Conservation (phyloP, 2,113 vertebrate genomes). For the Neopipo cinnamomea region DNA sequence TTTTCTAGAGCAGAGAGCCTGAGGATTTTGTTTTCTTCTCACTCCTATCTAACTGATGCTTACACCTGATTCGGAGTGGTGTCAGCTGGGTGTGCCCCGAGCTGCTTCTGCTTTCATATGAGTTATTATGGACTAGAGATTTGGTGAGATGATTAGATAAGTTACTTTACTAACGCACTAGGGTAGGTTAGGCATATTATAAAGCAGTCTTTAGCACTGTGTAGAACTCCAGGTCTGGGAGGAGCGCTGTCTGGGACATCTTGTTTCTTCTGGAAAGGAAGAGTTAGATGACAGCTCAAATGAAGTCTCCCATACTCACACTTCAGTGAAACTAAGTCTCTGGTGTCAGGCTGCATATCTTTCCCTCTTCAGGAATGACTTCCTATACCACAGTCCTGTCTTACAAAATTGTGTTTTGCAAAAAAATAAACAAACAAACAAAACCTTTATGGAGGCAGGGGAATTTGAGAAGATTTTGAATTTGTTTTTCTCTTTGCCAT, state of each 20-base stretch:
- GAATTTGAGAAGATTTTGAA: background rate
- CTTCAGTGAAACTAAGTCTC: background rate
- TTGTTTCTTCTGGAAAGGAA: background rate
- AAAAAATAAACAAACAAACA: background rate
- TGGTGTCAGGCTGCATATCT: background rate
- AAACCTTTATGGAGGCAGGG: background rate
- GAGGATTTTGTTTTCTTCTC: background rate
- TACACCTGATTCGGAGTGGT: background rate
- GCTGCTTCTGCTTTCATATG: background rate
- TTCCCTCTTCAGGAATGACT: background rate
- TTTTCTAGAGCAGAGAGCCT: background rate
- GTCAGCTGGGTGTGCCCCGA: background rate
- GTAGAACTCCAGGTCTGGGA: background rate
- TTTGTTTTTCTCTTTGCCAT: background rate
- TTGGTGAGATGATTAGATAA: background rate
- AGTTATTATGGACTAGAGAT: background rate
- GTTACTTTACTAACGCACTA: background rate
- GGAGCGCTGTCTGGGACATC: background rate
- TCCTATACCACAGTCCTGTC: background rate
- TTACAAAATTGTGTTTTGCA: background rate
- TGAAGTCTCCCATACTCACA: background rate
- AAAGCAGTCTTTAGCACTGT: background rate
- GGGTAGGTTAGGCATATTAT: background rate
- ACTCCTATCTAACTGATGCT: background rate
- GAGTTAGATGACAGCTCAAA: background rate